Evolutionary conservation across 2,797 vertebrate species (phyloP).

Genomic region (Harpagifer antarcticus): DNA sequence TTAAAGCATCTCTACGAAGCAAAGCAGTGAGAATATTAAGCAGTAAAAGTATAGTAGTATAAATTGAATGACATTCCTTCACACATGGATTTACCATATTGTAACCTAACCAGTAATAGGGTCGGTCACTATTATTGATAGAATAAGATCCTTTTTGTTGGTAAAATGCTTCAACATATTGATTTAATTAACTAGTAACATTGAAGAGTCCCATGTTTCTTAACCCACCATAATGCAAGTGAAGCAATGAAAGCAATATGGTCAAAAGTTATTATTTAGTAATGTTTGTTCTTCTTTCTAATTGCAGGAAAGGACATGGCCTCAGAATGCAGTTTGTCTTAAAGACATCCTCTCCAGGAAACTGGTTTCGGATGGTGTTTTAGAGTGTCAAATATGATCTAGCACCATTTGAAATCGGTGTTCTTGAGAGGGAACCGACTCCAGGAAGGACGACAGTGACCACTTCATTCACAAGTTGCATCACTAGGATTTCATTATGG

Average conservation of each 20-base stretch:
- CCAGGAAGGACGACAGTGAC: not conserved
- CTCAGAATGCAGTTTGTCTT: not conserved
- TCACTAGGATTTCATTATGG: not conserved
- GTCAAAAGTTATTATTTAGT: constrained; percentile 6
- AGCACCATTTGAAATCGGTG: constrained; percentile 99
- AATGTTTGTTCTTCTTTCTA: not conserved
- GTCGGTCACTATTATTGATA: not conserved
- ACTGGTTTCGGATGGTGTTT: constrained; percentile 99
- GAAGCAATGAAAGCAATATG: not conserved
- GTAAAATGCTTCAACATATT: constrained; percentile 14
- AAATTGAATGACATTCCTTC: constrained; percentile 1
- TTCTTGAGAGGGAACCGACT: constrained; percentile 93
- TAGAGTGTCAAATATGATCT: constrained; percentile 97
- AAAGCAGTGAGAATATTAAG: not conserved
- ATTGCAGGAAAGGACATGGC: constrained; percentile 35
- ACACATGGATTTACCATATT: not conserved
- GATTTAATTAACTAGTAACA: not conserved
- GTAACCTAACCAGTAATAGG: not conserved
- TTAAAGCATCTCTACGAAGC: not conserved
- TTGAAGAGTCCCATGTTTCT: not conserved
- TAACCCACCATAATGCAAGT: not conserved
- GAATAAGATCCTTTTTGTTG: not conserved
- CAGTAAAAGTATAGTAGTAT: constrained; percentile 2
- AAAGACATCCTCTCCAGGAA: constrained; percentile 92
- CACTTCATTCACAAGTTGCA: not conserved